Evolutionary conservation across 2,797 vertebrate genomes (phyloP), one percentile per base, ranked within the genome.

Genomic region (Neoniphon sammara): DNA sequence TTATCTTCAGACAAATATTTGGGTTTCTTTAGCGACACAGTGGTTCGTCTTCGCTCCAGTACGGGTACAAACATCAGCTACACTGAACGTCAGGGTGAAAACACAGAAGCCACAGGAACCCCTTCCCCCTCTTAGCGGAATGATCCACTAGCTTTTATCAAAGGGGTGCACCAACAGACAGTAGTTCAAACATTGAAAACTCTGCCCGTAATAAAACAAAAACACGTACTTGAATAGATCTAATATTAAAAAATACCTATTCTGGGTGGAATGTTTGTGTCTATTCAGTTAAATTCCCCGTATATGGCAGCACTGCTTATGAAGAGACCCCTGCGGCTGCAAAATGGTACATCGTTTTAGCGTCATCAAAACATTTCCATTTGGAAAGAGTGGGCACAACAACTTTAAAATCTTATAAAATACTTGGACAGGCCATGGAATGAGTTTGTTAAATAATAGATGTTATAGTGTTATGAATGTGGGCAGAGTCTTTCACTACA

Each of bases 341-440:
- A 50, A 34, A 4, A 58, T 42, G 64, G 49, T 66, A 34, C 15
- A 17, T 23, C 27, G 17, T 34, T 36, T 30, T 0, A 2, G 11
- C 81, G 73, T 90, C 84, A 89, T 70, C 80, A 86, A 86, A 86
- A 91, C 73, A 83, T 73, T 85, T 68, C 61, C 36, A 49, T 10
- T 49, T 47, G 44, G 14, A 21, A 63, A 8, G 12, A 4, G 5
- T 10, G 23, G 9, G 7, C 21, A 31, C 59, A 46, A 34, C 17
- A 34, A 34, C 5, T 34, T 34, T 7, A 34, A 6, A 8, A 34
- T 34, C 31, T 34, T 34, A 34, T 34, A 34, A 34, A 34, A 34
- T 34, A 5, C 7, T 34, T 34, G 31, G 5, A 8, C 31, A 34
- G 31, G 31, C 25, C 4, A 27, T 15, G 30, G 15, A 25, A 23